Base-by-base conservation (phyloP, 2,797 vertebrate species). In the Valencia hispanica region DNA sequence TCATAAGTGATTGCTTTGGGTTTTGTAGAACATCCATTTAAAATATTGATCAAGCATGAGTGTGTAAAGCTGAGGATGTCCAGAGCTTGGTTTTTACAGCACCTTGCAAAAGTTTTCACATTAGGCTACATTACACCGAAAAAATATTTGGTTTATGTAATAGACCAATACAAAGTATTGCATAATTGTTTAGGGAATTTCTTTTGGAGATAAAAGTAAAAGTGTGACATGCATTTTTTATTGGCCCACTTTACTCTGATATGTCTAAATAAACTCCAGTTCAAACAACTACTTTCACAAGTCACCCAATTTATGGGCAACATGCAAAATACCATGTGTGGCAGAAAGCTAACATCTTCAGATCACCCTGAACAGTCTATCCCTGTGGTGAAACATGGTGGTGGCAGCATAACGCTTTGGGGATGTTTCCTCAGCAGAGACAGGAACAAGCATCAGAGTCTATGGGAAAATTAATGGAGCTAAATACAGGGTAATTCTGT, bases 1-100 rank as follows among this genome's bases (percentile, higher is more conserved):
- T 81, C 20, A 69, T 41, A 71, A 82, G 50, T 0, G 34, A 82
- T 79, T 63, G 70, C 68, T 36, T 27, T 45, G 25, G 27, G 61
- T 78, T 3, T 36, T 61, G 30, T 18, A 1, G 66, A 74, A 43
- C 20, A 59, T 70, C n/a, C 36, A 74, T 76, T 68, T 41, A 69
- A 69, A 68, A 55, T 32, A 77, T 51, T 51, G 43, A 30, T 77
- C 0, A 1, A 50, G 22, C 82, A 50, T 72, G n/a, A 70, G 20
- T 57, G 27, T 57, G 73, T 55, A 43, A 22, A 45, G 76, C 59
- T 76, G 63, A 80, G 47, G 59, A 45, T 43, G 25, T 57, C 20
- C 27, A n/a, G 20, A 9, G 47, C 10, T 65, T 39, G 20, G 20
- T 39, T 65, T 51, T 65, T 65, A 20, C 59, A 14, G 41, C 9